Conservation (phyloP, 2,113 vertebrate species). For the Budorcas taxicolor region DNA sequence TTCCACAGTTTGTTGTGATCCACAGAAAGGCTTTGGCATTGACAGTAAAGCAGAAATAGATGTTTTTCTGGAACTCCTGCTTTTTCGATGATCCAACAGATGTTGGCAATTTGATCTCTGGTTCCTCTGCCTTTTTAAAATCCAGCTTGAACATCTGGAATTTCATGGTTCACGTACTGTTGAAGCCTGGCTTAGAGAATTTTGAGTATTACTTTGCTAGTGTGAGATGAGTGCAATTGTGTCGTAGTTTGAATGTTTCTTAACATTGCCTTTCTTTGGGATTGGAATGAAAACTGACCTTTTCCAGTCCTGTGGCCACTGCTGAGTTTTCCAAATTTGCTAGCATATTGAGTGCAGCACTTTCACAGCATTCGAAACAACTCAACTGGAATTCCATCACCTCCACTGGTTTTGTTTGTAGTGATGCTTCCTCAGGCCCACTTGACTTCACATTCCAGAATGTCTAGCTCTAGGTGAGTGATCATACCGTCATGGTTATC, state of each 20-base stretch:
- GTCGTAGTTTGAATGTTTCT: not conserved
- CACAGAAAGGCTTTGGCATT: not conserved
- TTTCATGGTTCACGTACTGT: not conserved
- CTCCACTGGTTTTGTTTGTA: not conserved
- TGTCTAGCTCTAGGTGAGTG: not conserved
- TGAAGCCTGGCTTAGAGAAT: not conserved
- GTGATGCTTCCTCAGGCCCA: not conserved
- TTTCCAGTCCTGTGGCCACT: not conserved
- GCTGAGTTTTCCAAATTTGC: not conserved
- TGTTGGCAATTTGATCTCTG: not conserved
- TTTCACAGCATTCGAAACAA: not conserved
- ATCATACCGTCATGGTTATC: not conserved
- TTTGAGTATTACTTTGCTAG: not conserved
- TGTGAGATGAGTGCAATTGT: not conserved
- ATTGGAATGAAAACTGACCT: not conserved
- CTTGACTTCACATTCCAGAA: not conserved
- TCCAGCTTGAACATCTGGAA: not conserved
- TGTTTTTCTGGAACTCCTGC: not conserved
- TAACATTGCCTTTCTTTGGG: not conserved
- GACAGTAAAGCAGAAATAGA: not conserved
- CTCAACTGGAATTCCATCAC: not conserved
- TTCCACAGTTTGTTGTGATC: not conserved
- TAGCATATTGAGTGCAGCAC: not conserved
- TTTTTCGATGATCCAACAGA: accelerated
- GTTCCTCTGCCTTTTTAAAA: not conserved